Conservation (phyloP, 2,888 invertebrate genomes). For the Euplagia quadripunctaria region DNA sequence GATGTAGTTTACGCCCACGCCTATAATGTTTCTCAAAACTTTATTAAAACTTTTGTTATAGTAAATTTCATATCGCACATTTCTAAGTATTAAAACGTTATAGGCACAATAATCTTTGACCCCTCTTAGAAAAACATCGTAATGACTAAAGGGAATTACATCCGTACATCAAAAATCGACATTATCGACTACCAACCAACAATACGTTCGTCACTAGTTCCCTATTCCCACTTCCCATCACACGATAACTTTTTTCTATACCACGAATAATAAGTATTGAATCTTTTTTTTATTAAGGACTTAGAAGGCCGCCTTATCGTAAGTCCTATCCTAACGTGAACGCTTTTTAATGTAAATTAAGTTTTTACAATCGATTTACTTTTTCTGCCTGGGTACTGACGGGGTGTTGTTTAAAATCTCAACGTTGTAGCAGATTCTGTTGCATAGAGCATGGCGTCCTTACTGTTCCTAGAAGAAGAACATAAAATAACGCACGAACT, state of each 20-base stretch:
- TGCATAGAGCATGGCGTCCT: background rate
- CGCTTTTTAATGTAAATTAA: conserved; percentile 50
- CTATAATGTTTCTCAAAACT: background rate
- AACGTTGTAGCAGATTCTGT: background rate
- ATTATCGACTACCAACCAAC: conserved; percentile 4
- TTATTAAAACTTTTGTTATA: background rate
- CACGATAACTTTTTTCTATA: conserved; percentile 63
- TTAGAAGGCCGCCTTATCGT: conserved; percentile 63
- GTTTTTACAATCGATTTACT: conserved; percentile 36
- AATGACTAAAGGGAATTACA: background rate
- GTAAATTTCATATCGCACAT: background rate
- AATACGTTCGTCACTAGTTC: conserved; percentile 49
- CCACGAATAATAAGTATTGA: conserved; percentile 69
- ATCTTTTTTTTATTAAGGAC: conserved; percentile 61
- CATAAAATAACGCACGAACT: background rate
- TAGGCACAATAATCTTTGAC: background rate
- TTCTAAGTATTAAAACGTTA: background rate
- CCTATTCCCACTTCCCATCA: conserved; percentile 64
- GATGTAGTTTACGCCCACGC: too few relatives aligned
- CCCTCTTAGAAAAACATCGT: background rate
- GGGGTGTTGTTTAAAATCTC: conserved; percentile 3
- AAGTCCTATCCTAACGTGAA: conserved; percentile 59
- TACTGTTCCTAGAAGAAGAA: background rate
- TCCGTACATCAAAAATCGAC: conserved; percentile 25
- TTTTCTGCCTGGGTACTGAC: background rate